Evolutionary conservation across 2,888 invertebrate genomes (phyloP), one percentile per base, ranked within the genome.

Genomic region (Lycaena phlaeas): DNA sequence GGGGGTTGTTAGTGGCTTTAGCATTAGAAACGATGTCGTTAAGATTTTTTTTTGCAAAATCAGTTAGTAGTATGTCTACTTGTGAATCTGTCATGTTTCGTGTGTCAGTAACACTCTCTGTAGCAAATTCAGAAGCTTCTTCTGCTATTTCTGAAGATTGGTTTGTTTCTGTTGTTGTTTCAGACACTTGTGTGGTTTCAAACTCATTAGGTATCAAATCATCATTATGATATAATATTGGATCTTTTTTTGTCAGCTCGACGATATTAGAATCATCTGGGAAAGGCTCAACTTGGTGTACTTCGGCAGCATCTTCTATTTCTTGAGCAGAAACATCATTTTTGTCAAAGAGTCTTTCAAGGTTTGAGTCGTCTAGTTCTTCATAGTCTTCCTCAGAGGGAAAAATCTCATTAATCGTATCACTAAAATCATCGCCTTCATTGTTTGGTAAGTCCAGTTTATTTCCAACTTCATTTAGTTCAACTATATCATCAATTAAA

Each of bases 401-500:
- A 22, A 42, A 37, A 2, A 47, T 40, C 36, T 50, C 14, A 14
- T 47, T 44, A 15, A 37, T 41, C 36, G 5, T 48, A 42, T 6
- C 41, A 40, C 4, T 40, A 27, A 18, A 38, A 2, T 50, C 44
- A 27, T 45, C 40, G 11, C 41, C 43, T 15, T 57, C 52, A 18
- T 53, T 47, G 10, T 46, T 51, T 6, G n/a, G n/a, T n/a, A n/a
- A n/a, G n/a, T n/a, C n/a, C n/a, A 77, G 52, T 51, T 74, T 69
- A 7, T 63, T 52, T 38, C 65, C 49, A 9, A 67, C 69, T 37
- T 63, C 63, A 41, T 68, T 58, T 15, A 79, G 47, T 40, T 64
- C 60, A 10, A 64, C 58, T 22, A 77, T 59, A 46, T 79, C 70
- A 11, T 56, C 57, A 43, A 68, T 59, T 5, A 79, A 52, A 39